Conservation (phyloP, 2,888 invertebrate genomes). For the Pterostichus niger region DNA sequence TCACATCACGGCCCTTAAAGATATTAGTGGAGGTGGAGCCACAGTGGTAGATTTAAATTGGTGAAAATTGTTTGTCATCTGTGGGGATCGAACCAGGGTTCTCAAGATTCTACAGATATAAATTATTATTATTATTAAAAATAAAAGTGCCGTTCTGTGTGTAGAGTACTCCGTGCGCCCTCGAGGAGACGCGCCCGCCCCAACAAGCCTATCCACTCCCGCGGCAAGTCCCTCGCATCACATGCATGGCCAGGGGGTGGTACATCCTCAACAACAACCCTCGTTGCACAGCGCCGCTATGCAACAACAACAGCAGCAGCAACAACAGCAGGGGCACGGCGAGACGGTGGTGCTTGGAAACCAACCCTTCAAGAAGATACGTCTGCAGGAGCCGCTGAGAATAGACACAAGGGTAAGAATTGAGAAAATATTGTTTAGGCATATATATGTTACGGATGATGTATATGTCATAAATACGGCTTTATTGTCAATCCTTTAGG, state of each 20-base stretch:
- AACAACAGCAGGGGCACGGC: slow-evolving; percentile 37
- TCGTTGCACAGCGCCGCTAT: slow-evolving; percentile 61
- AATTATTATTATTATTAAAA: too few species aligned
- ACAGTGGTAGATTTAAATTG: too few species aligned
- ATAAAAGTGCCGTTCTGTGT: not conserved
- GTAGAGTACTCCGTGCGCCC: slow-evolving; percentile 69
- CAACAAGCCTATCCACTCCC: slow-evolving; percentile 41
- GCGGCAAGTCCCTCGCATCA: slow-evolving; percentile 15
- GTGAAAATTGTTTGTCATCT: too few species aligned
- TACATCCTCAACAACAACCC: slow-evolving; percentile 72
- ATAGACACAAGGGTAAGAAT: slow-evolving; percentile 82
- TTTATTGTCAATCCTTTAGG: too few species aligned
- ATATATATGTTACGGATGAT: too few species aligned
- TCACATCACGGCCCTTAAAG: too few species aligned
- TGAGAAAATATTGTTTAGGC: too few species aligned
- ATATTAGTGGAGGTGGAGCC: too few species aligned
- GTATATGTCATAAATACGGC: too few species aligned
- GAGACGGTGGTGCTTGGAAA: slow-evolving; percentile 76
- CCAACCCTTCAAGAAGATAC: slow-evolving; percentile 84
- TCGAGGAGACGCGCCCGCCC: slow-evolving; percentile 43
- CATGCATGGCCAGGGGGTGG: slow-evolving; percentile 33
- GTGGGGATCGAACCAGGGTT: too few species aligned
- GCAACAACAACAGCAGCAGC: slow-evolving; percentile 63
- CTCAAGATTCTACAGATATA: too few species aligned
- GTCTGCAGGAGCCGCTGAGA: slow-evolving; percentile 82